These are phyloP conservation scores for Axea sp. DNA, from an alignment of 2,888 invertebrate species.

Conservation along the genomic window DNA sequence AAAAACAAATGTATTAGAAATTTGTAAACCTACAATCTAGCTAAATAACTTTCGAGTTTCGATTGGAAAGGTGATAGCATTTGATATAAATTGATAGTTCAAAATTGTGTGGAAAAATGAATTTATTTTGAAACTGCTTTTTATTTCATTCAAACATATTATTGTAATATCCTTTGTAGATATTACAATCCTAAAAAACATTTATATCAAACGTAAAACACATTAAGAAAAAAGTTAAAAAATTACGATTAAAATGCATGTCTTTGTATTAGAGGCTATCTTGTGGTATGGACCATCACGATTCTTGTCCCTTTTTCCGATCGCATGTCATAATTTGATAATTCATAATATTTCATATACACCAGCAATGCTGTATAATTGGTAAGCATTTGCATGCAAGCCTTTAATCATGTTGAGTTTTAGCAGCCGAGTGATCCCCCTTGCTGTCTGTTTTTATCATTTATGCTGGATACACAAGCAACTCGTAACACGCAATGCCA, in stretches of 20 bases:
- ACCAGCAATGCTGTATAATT: conserved; percentile 67
- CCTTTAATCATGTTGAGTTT: conserved; percentile 70
- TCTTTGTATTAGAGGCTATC: background rate
- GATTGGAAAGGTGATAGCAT: no score
- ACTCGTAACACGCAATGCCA: conserved; percentile 70
- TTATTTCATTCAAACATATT: no score
- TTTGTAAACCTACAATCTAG: conserved; percentile 2
- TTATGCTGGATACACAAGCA: conserved; percentile 70
- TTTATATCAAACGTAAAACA: no score
- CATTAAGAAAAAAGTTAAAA: conserved; percentile 4
- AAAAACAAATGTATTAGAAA: conserved; percentile 21
- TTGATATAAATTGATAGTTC: no score
- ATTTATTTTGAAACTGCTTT: no score
- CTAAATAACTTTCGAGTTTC: background rate
- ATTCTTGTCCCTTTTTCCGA: conserved; percentile 24
- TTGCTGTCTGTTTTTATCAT: conserved; percentile 73
- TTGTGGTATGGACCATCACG: background rate
- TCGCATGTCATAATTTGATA: conserved; percentile 61
- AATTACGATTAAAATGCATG: background rate
- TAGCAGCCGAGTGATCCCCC: conserved; percentile 70
- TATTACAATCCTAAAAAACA: no score
- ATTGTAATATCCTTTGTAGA: no score
- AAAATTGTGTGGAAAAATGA: no score
- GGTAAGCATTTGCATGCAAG: conserved; percentile 69
- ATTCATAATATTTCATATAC: conserved; percentile 70